phyloP scores from a whole-genome alignment of 2,797 vertebrate genomes.

The Pipistrellus pygmaeus region DNA sequence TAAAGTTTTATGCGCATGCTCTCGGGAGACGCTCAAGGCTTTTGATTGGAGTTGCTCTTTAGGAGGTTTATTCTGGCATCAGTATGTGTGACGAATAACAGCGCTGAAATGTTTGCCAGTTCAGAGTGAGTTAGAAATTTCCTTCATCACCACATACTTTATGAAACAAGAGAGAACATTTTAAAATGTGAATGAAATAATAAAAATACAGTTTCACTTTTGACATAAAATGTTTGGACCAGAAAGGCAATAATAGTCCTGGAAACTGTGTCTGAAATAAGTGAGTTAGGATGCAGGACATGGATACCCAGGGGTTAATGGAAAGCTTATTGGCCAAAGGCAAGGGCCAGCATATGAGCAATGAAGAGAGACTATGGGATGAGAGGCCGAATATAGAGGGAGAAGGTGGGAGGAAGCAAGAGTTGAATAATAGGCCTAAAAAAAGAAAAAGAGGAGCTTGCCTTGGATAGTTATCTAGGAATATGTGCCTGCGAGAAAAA shows the following conservation, averaged over 20 bases:
- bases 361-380: not conserved
- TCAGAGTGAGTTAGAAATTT: slow-evolving; percentile 21
- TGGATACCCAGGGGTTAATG: not conserved
- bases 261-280: not conserved
- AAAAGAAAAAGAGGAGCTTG: not conserved
- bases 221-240: slow-evolving; percentile 2
- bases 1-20: not conserved
- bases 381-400: not conserved
- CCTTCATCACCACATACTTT: not conserved
- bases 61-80: slow-evolving; percentile 20
- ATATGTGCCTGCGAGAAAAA: not conserved
- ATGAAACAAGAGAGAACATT: slow-evolving; percentile 10
- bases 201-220: slow-evolving; percentile 38
- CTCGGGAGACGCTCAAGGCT: not conserved
- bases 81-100: not conserved
- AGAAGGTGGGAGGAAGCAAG: not conserved
- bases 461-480: not conserved
- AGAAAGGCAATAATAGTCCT: not conserved
- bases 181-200: slow-evolving; percentile 46
- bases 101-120: not conserved
- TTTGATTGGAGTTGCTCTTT: slow-evolving; percentile 16
- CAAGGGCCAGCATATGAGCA: not conserved
- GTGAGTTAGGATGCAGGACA: not conserved
- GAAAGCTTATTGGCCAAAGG: not conserved
- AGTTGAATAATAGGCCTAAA: not conserved